Evolutionary conservation across 2,113 vertebrate genomes (phyloP), one percentile per base, ranked within the genome.

Genomic region (Erinaceus europaeus): DNA sequence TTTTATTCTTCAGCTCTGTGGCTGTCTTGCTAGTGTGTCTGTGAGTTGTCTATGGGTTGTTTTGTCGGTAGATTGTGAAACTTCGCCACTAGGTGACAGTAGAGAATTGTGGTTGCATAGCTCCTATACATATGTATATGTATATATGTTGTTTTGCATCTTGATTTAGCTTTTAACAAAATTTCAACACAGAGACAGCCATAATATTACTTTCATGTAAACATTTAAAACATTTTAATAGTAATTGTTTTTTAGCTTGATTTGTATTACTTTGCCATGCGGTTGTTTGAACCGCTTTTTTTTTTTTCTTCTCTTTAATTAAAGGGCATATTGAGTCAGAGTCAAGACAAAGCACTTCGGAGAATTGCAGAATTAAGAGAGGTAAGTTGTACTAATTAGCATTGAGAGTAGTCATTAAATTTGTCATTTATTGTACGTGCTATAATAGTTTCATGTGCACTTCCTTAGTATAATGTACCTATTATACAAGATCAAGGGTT

Each of bases 331-430:
- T 97, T 99, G 92, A 98, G 98, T 97, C 98, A 99, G 96, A 98
- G 98, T 97, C 99, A 99, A 95, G 99, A 99, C 96, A 99, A 99
- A 98, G 95, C 99, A 74, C 98, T 99, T 83, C 98, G 98, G 62
- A 98, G 98, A 97, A 99, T 99, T 96, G 98, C 97, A 86, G 99
- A 99, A 92, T 97, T 99, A 53, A 97, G 98, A 95, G 98, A 99
- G 98, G 98, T 99, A 96, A 95, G 94, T 94, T 88, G 68, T 59
- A 23, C 40, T 88, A 36, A 77, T 44, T 32, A 62, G 14, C 69
- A 38, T 44, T 55, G 25, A 79, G n/a, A 92, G 72, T 46, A 86
- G 14, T 80, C n/a, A 21, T 80, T 86, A 42, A 67, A 52, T 89
- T 32, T 84, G 34, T 84, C 34, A 52, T 52, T 87, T 89, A 38